These are phyloP conservation scores for Formicarius rufipectus DNA, from an alignment of 2,113 vertebrate species.

Conservation along the genomic window DNA sequence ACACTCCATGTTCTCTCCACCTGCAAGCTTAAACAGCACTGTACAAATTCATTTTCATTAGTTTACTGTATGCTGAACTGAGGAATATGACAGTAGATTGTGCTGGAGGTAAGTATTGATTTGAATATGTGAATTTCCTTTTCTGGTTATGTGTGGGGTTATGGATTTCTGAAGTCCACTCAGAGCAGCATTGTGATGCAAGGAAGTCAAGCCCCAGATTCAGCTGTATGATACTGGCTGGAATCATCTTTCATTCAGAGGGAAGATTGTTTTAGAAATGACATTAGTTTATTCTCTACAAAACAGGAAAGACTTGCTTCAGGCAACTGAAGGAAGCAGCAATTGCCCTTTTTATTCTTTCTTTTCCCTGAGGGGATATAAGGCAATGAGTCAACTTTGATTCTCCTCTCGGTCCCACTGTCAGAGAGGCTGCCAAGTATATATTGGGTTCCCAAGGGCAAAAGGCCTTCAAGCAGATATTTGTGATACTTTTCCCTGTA, in stretches of 20 bases:
- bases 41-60: background rate
- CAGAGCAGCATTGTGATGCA: fast-evolving
- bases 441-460: slow-evolving; percentile 47
- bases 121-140: background rate
- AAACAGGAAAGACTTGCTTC: slow-evolving; percentile 19
- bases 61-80: background rate
- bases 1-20: background rate
- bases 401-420: background rate
- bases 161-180: background rate
- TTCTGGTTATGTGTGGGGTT: background rate
- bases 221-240: background rate
- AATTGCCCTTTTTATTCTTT: slow-evolving; percentile 32
- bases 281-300: background rate
- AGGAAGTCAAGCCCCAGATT: background rate
- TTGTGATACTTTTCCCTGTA: slow-evolving; percentile 44
- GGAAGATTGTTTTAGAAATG: background rate
- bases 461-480: slow-evolving; percentile 48
- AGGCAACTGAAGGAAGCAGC: slow-evolving; percentile 24
- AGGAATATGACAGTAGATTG: background rate
- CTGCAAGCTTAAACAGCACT: background rate
- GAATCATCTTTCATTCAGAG: background rate
- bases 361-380: background rate
- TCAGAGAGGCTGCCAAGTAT: slow-evolving; percentile 30
- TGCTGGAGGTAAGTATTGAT: background rate
- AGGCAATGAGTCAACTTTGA: slow-evolving; percentile 36